Evolutionary conservation across 1,140 invertebrate genomes (phyloP), one percentile per base, ranked within the genome.

Genomic region (Kradibia gibbosae): DNA sequence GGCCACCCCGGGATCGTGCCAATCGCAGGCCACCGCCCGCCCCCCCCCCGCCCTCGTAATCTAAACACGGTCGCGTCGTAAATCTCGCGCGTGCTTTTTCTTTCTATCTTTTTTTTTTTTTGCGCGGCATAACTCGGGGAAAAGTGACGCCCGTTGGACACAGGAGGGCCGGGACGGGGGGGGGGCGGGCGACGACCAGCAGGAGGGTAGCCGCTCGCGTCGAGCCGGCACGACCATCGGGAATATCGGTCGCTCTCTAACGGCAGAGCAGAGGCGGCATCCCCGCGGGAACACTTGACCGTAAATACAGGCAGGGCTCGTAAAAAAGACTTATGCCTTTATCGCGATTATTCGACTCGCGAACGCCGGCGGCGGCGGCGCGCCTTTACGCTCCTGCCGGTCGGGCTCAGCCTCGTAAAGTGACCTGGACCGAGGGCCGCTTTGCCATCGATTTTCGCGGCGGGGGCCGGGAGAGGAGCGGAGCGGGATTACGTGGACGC

Each of bases 321-420:
- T 89, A 90, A 90, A 90, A 89, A 86, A 86, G 85, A 87, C 85
- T 86, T 87, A 87, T 86, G 85, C 83, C 83, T 83, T 82, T 81
- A 85, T 86, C 85, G 76, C 83, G 84, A 88, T 85, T 85, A 85
- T 87, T 85, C 82, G 78, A 60, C 73, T 77, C 75, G 2, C 34
- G 5, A 25, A 15, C 45, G 45, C 15, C 45, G 15, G 7, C 7
- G 15, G 15, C 65, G 31, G 39, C 20, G 20, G 20, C 8, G 50
- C 34, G 31, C 13, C n/a, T 55, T 53, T 73, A 73, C 73, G 28
- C 31, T 36, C 17, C 53, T 15, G 36, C 4, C 70, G 36, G 36
- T 45, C 67, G 55, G 22, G 71, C 57, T 74, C 34, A 73, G 55
- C 39, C 15, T 80, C 79, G 71, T 80, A 80, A 80, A 73, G 73